These are phyloP conservation scores for Siderastrea siderea DNA, from an alignment of 92 coral and sea anemone genomes.

Conservation along the genomic window DNA sequence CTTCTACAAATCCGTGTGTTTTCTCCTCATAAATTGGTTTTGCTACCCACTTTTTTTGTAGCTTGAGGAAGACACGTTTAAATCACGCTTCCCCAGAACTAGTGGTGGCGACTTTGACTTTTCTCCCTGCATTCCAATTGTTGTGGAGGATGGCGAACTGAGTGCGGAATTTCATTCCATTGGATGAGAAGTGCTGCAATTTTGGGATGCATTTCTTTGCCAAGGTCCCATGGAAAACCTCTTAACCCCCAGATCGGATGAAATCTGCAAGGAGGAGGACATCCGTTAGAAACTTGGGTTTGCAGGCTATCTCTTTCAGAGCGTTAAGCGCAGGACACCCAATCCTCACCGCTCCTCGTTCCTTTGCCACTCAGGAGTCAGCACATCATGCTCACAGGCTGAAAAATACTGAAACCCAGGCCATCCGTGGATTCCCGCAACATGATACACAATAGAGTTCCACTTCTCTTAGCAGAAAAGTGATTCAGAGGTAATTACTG, in stretches of 20 bases:
- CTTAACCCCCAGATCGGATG: background rate
- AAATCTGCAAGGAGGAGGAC: constrained; percentile 30
- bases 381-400: constrained; percentile 34
- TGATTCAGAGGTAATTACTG: too few species aligned
- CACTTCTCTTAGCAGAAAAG: constrained; percentile 30
- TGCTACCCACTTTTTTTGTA: background rate
- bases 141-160: background rate
- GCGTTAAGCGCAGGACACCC: constrained; percentile 45
- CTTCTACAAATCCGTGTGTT: too few species aligned
- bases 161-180: constrained; percentile 50
- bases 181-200: constrained; percentile 40
- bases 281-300: constrained; percentile 30
- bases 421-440: constrained; percentile 36
- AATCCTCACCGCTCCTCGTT: constrained; percentile 39
- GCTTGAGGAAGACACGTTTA: constrained; percentile 28
- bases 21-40: too few species aligned
- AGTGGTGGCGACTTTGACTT: constrained; percentile 1
- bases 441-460: constrained; percentile 30
- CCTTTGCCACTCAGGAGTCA: background rate
- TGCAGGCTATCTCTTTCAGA: background rate
- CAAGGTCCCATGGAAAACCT: too few species aligned
- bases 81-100: constrained; percentile 12
- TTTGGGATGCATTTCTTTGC: constrained; percentile 50
- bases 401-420: constrained; percentile 34
- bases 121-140: constrained; percentile 13